Conservation (phyloP, 2,113 vertebrate species). For the Rissa tridactyla region DNA sequence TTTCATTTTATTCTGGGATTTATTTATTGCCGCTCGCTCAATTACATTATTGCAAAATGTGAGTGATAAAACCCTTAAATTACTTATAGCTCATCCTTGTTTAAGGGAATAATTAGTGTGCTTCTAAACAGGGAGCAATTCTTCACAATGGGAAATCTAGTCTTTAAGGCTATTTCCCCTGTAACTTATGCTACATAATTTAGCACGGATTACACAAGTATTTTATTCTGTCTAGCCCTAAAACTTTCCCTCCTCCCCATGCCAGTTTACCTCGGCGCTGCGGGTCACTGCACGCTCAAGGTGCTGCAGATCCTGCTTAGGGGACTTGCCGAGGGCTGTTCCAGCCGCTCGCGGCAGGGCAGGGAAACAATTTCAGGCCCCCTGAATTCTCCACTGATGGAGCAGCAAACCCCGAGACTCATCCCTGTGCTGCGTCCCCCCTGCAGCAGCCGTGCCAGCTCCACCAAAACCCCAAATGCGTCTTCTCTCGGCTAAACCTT, state of each 20-base stretch:
- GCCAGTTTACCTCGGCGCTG: neutral
- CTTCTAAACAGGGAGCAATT: constrained; percentile 6
- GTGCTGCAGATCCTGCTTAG: neutral
- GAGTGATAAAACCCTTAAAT: constrained; percentile 45
- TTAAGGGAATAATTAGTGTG: constrained; percentile 29
- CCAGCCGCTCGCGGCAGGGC: neutral
- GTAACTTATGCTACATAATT: constrained; percentile 6
- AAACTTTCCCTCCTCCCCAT: neutral
- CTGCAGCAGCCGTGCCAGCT: neutral
- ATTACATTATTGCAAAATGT: neutral
- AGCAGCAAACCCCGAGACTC: neutral
- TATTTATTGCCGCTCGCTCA: constrained; percentile 10
- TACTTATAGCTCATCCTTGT: constrained; percentile 9
- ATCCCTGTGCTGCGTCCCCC: neutral
- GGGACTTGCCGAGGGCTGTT: neutral
- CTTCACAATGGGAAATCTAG: constrained; percentile 11
- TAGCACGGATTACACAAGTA: neutral
- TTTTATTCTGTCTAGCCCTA: neutral
- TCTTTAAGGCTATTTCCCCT: constrained; percentile 1
- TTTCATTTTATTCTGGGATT: neutral
- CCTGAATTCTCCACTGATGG: neutral
- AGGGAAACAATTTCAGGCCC: rapidly evolving
- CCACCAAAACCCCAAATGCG: neutral
- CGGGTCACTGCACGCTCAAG: rapidly evolving
- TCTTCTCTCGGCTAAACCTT: neutral